phyloP scores from a whole-genome alignment of 2,113 vertebrate species.

The Gallinago paraguaiae region DNA sequence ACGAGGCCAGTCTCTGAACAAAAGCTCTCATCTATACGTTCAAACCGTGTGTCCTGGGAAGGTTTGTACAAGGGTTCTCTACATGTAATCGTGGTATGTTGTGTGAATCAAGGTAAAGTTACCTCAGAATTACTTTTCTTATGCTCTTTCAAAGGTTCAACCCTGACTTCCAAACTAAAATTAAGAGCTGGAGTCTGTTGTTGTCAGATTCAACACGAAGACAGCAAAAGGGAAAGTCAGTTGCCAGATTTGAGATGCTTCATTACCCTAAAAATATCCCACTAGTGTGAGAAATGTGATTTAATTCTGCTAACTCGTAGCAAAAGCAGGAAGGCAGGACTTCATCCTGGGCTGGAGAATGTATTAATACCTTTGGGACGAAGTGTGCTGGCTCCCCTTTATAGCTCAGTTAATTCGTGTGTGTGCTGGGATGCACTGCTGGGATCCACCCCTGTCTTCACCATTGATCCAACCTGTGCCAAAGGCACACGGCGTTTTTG shows the following conservation, averaged over 20 bases:
- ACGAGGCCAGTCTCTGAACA: neutral
- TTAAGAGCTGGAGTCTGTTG: neutral
- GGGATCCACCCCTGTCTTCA: neutral
- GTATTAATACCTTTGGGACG: neutral
- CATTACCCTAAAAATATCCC: neutral
- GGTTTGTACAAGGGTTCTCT: neutral
- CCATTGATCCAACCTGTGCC: rapidly evolving
- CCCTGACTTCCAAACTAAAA: neutral
- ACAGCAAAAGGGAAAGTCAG: neutral
- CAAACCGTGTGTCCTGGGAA: neutral
- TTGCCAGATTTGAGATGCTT: neutral
- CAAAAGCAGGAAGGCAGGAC: neutral
- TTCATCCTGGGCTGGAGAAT: neutral
- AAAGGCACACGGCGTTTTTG: neutral
- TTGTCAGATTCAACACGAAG: neutral
- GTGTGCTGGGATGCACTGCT: neutral
- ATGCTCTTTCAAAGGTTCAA: neutral
- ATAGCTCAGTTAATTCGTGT: neutral
- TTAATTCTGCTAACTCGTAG: neutral
- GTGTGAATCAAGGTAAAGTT: neutral
- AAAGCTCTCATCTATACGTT: neutral
- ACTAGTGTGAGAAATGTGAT: neutral
- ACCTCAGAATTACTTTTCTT: neutral
- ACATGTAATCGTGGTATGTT: rapidly evolving
- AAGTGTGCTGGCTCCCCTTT: neutral